Evolutionary conservation across 2,888 invertebrate species (phyloP).

Genomic region (Vesta saturnalis): DNA sequence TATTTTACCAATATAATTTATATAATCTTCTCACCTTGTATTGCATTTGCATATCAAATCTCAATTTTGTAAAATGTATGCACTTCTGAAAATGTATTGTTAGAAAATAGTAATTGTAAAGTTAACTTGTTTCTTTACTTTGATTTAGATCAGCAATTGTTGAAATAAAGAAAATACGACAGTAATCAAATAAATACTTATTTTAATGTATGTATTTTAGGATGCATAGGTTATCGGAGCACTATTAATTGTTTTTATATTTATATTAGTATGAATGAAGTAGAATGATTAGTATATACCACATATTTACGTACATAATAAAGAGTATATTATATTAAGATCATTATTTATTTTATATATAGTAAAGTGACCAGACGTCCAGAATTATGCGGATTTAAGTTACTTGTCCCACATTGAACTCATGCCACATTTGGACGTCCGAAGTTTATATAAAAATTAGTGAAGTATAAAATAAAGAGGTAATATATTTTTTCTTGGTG

Average conservation of each 20-base stretch:
- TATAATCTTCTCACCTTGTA: no score
- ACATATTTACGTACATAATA: constrained; percentile 26
- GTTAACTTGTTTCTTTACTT: no score
- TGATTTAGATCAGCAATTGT: no score
- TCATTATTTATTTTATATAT: no score
- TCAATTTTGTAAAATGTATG: not conserved
- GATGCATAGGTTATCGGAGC: not conserved
- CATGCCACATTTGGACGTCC: no score
- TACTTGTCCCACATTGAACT: no score
- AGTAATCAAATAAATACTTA: not conserved
- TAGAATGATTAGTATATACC: constrained; percentile 17
- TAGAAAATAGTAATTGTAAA: no score
- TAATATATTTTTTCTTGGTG: not conserved
- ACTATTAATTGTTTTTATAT: constrained; percentile 14
- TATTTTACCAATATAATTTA: no score
- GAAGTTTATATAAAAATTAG: not conserved
- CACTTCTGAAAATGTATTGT: not conserved
- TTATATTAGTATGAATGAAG: constrained; percentile 18
- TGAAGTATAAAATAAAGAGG: not conserved
- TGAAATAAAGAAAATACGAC: no score
- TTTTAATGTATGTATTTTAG: not conserved
- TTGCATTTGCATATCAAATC: no score
- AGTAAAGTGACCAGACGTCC: not conserved
- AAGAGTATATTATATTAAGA: not conserved
- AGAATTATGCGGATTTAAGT: not conserved